These are phyloP conservation scores for Labrus mixtus DNA, from an alignment of 2,113 vertebrate genomes.

Conservation along the genomic window DNA sequence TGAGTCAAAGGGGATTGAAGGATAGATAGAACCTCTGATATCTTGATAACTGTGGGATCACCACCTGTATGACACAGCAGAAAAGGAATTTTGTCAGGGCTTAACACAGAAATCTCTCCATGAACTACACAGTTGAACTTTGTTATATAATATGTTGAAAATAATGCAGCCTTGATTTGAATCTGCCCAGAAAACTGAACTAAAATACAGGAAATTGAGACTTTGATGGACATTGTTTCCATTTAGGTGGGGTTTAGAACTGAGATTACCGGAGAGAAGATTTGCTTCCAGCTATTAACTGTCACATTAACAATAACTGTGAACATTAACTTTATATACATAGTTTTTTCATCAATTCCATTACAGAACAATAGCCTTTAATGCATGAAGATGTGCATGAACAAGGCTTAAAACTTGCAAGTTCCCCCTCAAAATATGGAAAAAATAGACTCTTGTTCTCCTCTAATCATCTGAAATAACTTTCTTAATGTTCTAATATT, in stretches of 20 bases:
- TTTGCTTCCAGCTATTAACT: too few relatives aligned
- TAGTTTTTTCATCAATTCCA: too few relatives aligned
- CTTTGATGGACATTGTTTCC: background rate
- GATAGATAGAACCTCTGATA: conserved; percentile 47
- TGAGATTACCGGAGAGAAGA: background rate
- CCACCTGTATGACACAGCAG: conserved; percentile 49
- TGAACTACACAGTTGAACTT: background rate
- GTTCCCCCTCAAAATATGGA: too few relatives aligned
- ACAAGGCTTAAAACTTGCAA: too few relatives aligned
- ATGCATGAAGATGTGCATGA: too few relatives aligned
- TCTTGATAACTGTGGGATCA: conserved; percentile 39
- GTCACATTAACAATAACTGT: too few relatives aligned
- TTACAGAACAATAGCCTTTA: too few relatives aligned
- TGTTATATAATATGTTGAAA: background rate
- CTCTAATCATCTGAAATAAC: too few relatives aligned
- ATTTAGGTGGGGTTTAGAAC: background rate
- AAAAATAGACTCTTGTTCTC: too few relatives aligned
- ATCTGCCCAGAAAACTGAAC: conserved; percentile 6
- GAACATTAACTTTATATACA: too few relatives aligned
- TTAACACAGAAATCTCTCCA: conserved; percentile 15
- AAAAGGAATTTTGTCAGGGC: conserved; percentile 41
- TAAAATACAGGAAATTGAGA: background rate
- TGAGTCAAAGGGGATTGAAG: conserved; percentile 48
- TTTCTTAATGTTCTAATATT: too few relatives aligned
- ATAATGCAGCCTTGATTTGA: background rate